Conservation (phyloP, 2,888 invertebrate species). For the Cerastoderma edule region DNA sequence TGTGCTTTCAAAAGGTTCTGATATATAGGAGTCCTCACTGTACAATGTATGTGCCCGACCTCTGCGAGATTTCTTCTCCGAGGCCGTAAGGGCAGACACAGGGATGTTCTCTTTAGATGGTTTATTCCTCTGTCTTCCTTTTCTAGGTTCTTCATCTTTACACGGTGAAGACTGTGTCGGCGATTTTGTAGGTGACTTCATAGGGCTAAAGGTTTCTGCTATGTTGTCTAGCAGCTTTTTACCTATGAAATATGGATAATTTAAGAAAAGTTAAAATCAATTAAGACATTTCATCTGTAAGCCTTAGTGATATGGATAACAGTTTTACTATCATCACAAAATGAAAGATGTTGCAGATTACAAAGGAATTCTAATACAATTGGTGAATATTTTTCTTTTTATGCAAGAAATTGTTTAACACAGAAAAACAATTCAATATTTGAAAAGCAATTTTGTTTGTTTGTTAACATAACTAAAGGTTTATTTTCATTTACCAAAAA, state of each 20-base stretch:
- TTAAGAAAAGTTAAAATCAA: too few relatives aligned
- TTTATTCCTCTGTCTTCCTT: conserved; percentile 11
- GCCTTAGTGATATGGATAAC: too few relatives aligned
- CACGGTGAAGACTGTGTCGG: conserved; percentile 27
- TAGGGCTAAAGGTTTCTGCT: conserved; percentile 54
- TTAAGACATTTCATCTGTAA: too few relatives aligned
- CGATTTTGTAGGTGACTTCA: conserved; percentile 44
- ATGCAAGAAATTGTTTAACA: too few relatives aligned
- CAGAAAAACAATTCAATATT: too few relatives aligned
- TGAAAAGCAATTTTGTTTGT: too few relatives aligned
- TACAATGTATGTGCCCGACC: conserved; percentile 60
- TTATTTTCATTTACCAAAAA: too few relatives aligned
- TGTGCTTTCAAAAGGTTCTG: conserved; percentile 60
- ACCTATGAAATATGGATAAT: conserved; percentile 38
- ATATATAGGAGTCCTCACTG: conserved; percentile 62
- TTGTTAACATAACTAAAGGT: too few relatives aligned
- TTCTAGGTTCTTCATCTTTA: conserved; percentile 5
- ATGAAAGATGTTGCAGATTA: too few relatives aligned
- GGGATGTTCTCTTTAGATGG: conserved; percentile 35
- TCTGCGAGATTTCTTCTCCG: conserved; percentile 40
- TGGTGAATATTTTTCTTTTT: too few relatives aligned
- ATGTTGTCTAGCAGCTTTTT: conserved; percentile 54
- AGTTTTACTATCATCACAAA: too few relatives aligned
- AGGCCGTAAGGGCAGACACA: conserved; percentile 10
- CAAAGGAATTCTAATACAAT: too few relatives aligned